Base-by-base conservation (phyloP, 2,888 invertebrate species). In the Ophion ventricosus region DNA sequence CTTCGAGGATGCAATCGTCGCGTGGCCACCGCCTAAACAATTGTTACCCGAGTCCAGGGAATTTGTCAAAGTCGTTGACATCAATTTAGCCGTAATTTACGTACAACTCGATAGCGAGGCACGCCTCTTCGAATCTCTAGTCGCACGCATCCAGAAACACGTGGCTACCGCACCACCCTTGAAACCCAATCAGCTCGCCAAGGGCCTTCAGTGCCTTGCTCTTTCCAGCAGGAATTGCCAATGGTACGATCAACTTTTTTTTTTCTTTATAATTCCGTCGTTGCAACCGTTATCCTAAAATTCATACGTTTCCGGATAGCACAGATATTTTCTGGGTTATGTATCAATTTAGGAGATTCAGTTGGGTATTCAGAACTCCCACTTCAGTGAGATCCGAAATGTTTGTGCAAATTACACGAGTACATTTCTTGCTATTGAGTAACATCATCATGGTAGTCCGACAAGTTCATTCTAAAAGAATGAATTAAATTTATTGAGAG, bases 221-320 rank as follows among this genome's bases (percentile, higher is more conserved):
- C 95, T 96, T 82, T 99, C 97, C 91, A 95, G 96, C 67, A 95
- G 94, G 70, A 98, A 98, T 93, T 95, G 95, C 43, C 96, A 97
- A 90, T 99, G 99, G 98, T 92, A 76, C 14, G 66, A 40, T 20
- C 17, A 14, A n/a, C n/a, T n/a, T n/a, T n/a, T n/a, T n/a, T n/a
- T n/a, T n/a, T n/a, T n/a, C n/a, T n/a, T 40, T 10, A 40, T 40
- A 40, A 40, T 10, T 40, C 40, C 40, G 1, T 4, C 2, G 5
- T 10, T 40, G 40, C 40, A 40, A 40, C n/a, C n/a, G n/a, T n/a
- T n/a, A 40, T 10, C 40, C 40, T 4, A 40, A 40, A 2, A 40
- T 40, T 40, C 7, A 40, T 10, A 40, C n/a, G n/a, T n/a, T n/a
- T n/a, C n/a, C n/a, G n/a, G n/a, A n/a, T n/a, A n/a, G n/a, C n/a